phyloP scores from a whole-genome alignment of 2,797 vertebrate species.

The Lutjanus argentimaculatus region DNA sequence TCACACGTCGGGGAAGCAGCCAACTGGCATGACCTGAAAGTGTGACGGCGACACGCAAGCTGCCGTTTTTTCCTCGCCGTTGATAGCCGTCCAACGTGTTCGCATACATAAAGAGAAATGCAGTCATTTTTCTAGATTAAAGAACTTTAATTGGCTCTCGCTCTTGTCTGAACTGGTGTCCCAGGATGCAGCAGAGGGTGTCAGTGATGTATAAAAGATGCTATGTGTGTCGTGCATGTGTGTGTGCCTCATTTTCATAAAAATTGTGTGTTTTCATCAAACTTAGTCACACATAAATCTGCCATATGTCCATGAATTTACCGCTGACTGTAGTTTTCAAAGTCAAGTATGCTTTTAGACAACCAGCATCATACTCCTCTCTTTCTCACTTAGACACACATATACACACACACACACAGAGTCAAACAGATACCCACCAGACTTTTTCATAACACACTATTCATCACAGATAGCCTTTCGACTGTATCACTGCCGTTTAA shows the following conservation, averaged over 20 bases:
- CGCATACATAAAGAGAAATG: constrained; percentile 44
- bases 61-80: constrained; percentile 55
- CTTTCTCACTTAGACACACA: not conserved
- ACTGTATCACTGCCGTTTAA: constrained; percentile 35
- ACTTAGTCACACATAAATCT: constrained; percentile 41
- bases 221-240: constrained; percentile 26
- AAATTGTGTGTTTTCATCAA: constrained; percentile 44
- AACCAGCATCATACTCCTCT: constrained; percentile 1
- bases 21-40: constrained; percentile 79
- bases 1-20: constrained; percentile 61
- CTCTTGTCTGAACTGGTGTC: constrained; percentile 48
- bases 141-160: constrained; percentile 63
- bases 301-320: constrained; percentile 45
- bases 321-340: constrained; percentile 28
- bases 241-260: constrained; percentile 50
- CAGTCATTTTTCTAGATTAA: constrained; percentile 52
- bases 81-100: constrained; percentile 43
- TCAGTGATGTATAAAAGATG: constrained; percentile 56
- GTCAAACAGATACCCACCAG: not conserved
- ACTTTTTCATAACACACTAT: constrained; percentile 10
- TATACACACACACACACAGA: constrained; percentile 1
- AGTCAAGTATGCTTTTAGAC: constrained; percentile 11
- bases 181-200: constrained; percentile 56
- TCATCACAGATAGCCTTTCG: constrained; percentile 31
- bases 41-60: constrained; percentile 69